phyloP scores from a whole-genome alignment of 2,113 vertebrate species.

The Semnornis frantzii region DNA sequence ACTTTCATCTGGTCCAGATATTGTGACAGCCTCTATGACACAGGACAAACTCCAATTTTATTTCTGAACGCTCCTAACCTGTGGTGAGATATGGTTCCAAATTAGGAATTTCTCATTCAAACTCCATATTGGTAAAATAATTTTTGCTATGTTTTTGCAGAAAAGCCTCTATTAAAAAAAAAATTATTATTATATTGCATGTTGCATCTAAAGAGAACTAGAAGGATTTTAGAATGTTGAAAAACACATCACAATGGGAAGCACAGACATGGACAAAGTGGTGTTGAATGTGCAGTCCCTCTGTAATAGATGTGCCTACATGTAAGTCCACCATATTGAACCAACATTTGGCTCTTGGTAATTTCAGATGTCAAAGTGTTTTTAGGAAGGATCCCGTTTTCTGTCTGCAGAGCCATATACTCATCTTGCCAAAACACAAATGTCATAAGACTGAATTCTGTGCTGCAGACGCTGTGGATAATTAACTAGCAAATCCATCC shows the following conservation, averaged over 20 bases:
- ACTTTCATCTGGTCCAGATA: not conserved
- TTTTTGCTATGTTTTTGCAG: not conserved
- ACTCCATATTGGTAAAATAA: not conserved
- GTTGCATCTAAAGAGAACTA: not conserved
- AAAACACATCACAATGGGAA: not conserved
- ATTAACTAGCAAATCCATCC: conserved; percentile 37
- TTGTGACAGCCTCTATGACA: not conserved
- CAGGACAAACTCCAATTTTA: not conserved
- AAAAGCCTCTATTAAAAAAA: not conserved
- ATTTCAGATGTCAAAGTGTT: not conserved
- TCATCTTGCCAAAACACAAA: not conserved
- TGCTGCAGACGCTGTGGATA: conserved; percentile 26
- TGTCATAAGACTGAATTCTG: not conserved
- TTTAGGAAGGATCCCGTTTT: not conserved
- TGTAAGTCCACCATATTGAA: not conserved
- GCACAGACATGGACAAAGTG: not conserved
- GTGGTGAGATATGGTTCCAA: not conserved
- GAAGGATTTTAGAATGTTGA: not conserved
- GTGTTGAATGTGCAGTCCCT: not conserved
- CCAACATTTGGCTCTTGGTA: not conserved
- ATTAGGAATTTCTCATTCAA: not conserved
- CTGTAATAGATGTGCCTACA: not conserved
- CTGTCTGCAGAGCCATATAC: not conserved
- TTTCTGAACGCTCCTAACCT: not conserved
- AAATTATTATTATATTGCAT: not conserved